A percentile compares a stretch with the other conserved stretches of the same genome.
phyloP scores from a whole-genome alignment of 2,888 invertebrate genomes.

The Ichneumon xanthorius region DNA sequence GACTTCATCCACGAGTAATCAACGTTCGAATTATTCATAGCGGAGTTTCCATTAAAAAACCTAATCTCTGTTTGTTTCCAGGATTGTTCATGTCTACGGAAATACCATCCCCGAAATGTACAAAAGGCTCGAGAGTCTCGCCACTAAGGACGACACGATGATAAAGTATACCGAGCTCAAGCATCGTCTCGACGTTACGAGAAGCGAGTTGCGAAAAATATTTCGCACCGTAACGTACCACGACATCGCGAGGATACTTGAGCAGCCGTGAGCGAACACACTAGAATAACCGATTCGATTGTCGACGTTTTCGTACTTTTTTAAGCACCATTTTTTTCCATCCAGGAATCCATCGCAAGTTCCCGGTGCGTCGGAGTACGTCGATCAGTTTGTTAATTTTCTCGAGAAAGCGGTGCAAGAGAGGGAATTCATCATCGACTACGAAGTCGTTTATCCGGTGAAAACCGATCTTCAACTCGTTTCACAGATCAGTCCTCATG shows the following conservation, averaged over 20 bases:
- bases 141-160: conserved; percentile 82
- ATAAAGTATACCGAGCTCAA: conserved; percentile 84
- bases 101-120: conserved; percentile 90
- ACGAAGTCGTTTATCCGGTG: conserved; percentile 89
- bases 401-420: conserved; percentile 86
- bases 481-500: conserved; percentile 87
- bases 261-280: conserved; percentile 80
- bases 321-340: conserved; percentile 69
- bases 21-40: conserved; percentile 61
- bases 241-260: conserved; percentile 81
- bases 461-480: conserved; percentile 89
- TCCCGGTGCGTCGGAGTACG: conserved; percentile 75
- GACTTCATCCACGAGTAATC: conserved; percentile 86
- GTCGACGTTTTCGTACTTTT: neutral
- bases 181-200: conserved; percentile 85
- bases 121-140: conserved; percentile 86
- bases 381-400: conserved; percentile 84
- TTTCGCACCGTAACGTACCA: conserved; percentile 84
- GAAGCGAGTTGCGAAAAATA: conserved; percentile 85
- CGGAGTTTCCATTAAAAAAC: neutral
- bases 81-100: conserved; percentile 92
- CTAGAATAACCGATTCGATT: neutral
- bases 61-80: conserved; percentile 82
- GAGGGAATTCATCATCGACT: conserved; percentile 89
- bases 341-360: conserved; percentile 74